Evolutionary conservation across 2,113 vertebrate genomes (phyloP).

Genomic region (Propithecus coquereli): DNA sequence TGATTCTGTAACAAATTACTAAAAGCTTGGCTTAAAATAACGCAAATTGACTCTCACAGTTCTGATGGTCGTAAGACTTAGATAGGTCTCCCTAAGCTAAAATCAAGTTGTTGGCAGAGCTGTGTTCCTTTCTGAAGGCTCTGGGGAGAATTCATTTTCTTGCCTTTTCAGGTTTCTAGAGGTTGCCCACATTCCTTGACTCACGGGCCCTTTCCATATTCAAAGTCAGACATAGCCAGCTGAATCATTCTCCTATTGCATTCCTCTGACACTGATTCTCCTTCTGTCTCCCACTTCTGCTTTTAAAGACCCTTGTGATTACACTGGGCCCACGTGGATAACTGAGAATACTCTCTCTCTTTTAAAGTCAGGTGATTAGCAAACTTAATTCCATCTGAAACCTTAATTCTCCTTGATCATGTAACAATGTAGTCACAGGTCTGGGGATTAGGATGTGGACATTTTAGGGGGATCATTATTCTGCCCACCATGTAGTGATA

Average conservation of each 20-base stretch:
- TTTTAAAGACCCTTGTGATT: neutral
- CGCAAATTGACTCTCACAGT: neutral
- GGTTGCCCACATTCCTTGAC: neutral
- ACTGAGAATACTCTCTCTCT: neutral
- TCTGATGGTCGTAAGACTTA: neutral
- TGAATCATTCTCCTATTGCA: neutral
- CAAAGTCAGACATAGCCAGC: neutral
- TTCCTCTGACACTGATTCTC: neutral
- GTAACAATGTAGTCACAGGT: neutral
- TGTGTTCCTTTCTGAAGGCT: neutral
- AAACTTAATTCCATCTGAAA: neutral
- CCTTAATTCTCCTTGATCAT: neutral
- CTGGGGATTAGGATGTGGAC: neutral
- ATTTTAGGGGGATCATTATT: neutral
- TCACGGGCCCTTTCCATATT: neutral
- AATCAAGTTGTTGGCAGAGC: neutral
- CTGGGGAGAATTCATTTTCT: neutral
- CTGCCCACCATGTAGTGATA: neutral
- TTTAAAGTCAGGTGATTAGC: neutral
- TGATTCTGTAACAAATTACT: conserved; percentile 29
- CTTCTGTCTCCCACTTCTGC: neutral
- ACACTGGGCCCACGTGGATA: neutral
- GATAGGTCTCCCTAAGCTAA: neutral
- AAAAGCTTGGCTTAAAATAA: conserved; percentile 11
- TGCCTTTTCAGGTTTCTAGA: neutral